Evolutionary conservation across 1,140 invertebrate genomes (phyloP).

Genomic region (Ylistrum balloti): DNA sequence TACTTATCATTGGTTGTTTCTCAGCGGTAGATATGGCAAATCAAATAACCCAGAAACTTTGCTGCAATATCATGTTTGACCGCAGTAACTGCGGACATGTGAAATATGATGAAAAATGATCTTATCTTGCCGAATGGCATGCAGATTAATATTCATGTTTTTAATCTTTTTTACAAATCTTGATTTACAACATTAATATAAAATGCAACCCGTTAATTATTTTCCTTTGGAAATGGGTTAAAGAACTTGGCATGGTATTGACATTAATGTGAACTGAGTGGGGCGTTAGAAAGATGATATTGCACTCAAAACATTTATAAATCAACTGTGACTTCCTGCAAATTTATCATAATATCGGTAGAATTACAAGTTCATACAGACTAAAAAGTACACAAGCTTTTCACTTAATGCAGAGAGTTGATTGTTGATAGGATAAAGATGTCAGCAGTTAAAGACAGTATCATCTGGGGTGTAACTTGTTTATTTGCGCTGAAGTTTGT

Average conservation of each 20-base stretch:
- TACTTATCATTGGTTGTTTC: no score
- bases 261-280: background rate
- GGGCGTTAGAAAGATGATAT: background rate
- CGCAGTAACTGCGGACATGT: background rate
- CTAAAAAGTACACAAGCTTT: background rate
- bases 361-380: background rate
- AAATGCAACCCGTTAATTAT: background rate
- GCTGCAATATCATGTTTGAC: background rate
- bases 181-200: constrained; percentile 13
- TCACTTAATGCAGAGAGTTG: no score
- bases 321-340: background rate
- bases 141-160: background rate
- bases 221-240: background rate
- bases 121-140: constrained; percentile 14
- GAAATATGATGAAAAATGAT: constrained; percentile 14
- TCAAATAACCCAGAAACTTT: background rate
- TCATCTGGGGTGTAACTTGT: no score
- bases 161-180: background rate
- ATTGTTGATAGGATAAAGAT: no score
- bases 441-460: no score
- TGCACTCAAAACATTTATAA: background rate
- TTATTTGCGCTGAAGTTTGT: no score
- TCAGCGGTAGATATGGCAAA: background rate
- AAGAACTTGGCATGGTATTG: background rate
- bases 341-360: background rate